These are phyloP conservation scores for Cyprinodon brontotheroides DNA, from an alignment of 2,113 vertebrate species.

Conservation along the genomic window DNA sequence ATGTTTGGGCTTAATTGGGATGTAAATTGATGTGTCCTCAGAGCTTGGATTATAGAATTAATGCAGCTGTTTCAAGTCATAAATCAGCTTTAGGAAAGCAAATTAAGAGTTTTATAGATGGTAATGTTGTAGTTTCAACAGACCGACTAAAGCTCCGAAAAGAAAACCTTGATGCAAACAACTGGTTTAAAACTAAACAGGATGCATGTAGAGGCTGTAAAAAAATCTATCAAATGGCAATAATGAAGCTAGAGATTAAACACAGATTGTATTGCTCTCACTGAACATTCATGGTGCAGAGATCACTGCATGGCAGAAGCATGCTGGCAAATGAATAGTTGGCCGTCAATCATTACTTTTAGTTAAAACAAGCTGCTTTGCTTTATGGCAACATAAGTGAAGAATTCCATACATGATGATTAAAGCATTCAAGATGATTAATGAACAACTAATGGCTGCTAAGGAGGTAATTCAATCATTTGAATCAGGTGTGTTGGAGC, in stretches of 20 bases:
- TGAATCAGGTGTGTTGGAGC: too few species aligned
- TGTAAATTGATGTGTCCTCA: neutral
- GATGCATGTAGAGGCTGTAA: neutral
- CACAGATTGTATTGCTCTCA: neutral
- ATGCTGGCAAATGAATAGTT: too few species aligned
- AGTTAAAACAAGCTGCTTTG: too few species aligned
- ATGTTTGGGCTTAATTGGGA: slow-evolving; percentile 3
- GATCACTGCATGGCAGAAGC: too few species aligned
- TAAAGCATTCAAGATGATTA: too few species aligned
- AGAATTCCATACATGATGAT: too few species aligned
- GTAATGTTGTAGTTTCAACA: neutral
- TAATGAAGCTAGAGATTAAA: neutral
- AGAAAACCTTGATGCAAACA: neutral
- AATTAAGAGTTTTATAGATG: neutral
- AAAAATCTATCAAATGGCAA: neutral
- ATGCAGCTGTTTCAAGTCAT: neutral
- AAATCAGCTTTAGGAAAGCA: neutral
- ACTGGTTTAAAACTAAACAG: neutral
- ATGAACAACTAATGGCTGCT: too few species aligned
- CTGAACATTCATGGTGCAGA: too few species aligned
- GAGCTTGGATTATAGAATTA: slow-evolving; percentile 3
- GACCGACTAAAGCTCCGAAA: neutral
- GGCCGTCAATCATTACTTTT: too few species aligned
- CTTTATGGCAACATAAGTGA: too few species aligned
- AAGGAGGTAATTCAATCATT: too few species aligned